These are phyloP conservation scores for Dysidea cf. avara DNA, from an alignment of 37 sponge, comb jelly and placozoan species.

Conservation along the genomic window DNA sequence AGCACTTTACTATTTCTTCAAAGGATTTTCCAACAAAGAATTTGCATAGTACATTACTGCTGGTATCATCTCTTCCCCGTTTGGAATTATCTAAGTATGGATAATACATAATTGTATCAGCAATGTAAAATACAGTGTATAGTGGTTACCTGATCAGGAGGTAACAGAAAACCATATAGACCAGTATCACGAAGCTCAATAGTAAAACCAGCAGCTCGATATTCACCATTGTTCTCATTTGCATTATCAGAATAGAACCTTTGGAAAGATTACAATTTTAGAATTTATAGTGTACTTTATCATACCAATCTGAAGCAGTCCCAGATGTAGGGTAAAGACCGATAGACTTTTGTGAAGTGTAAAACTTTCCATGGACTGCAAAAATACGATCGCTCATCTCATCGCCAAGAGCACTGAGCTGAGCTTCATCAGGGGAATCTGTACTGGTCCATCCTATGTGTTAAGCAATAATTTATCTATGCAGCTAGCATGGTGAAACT, in stretches of 20 bases:
- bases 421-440: conserved; percentile 23
- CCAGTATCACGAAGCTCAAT: conserved; percentile 63
- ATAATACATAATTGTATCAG: too few relatives aligned
- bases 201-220: conserved; percentile 48
- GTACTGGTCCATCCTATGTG: conserved; percentile 20
- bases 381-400: conserved; percentile 28
- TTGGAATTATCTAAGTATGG: conserved; percentile 53
- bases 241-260: conserved; percentile 66
- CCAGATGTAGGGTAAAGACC: conserved; percentile 62
- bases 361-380: conserved; percentile 37
- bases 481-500: background rate
- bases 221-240: conserved; percentile 32
- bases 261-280: background rate
- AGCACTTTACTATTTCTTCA: conserved; percentile 11
- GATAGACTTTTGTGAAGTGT: conserved; percentile 48
- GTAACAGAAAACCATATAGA: conserved; percentile 58
- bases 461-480: too few relatives aligned
- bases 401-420: background rate
- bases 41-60: conserved; percentile 43
- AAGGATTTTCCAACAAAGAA: conserved; percentile 19
- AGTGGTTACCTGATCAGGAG: conserved; percentile 53
- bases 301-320: conserved; percentile 60
- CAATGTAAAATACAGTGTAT: too few relatives aligned
- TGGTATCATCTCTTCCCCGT: conserved; percentile 50
- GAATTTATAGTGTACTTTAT: background rate